A percentile compares a stretch with the other conserved stretches of the same genome.
Conservation (phyloP, 1,140 invertebrate genomes). For the Berghia stephanieae region DNA sequence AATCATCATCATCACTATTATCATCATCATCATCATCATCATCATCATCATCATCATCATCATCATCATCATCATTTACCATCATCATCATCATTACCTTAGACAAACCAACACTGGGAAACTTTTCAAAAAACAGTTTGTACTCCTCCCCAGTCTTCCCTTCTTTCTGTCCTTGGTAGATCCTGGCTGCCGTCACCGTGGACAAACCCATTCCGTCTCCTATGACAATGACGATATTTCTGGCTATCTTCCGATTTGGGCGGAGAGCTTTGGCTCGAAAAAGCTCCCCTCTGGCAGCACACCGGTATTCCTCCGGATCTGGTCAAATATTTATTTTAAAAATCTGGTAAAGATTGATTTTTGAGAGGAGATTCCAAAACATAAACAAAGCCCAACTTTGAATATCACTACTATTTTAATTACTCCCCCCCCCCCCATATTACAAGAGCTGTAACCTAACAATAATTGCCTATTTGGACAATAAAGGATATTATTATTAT, state of each 20-base stretch:
- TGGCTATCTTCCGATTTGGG: slow-evolving; percentile 45
- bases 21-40: slow-evolving; percentile 27
- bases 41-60: slow-evolving; percentile 1
- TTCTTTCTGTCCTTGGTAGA: slow-evolving; percentile 76
- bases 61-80: not conserved
- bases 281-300: slow-evolving; percentile 25
- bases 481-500: no score
- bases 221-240: slow-evolving; percentile 58
- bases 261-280: slow-evolving; percentile 14
- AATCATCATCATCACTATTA: no score
- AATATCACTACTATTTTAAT: no score
- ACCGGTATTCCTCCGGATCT: slow-evolving; percentile 24
- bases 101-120: slow-evolving; percentile 77
- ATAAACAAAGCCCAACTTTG: not conserved
- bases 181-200: slow-evolving; percentile 51
- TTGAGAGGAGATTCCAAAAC: not conserved
- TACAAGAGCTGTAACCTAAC: no score
- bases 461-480: no score
- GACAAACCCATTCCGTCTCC: slow-evolving; percentile 60
- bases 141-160: slow-evolving; percentile 64
- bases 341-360: not conserved
- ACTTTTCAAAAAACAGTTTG: slow-evolving; percentile 79
- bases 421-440: no score
- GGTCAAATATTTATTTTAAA: not conserved
- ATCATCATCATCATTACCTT: slow-evolving; percentile 69